These are phyloP conservation scores for Porites australiensis DNA, from an alignment of 64 coral and sea anemone species.

Conservation along the genomic window DNA sequence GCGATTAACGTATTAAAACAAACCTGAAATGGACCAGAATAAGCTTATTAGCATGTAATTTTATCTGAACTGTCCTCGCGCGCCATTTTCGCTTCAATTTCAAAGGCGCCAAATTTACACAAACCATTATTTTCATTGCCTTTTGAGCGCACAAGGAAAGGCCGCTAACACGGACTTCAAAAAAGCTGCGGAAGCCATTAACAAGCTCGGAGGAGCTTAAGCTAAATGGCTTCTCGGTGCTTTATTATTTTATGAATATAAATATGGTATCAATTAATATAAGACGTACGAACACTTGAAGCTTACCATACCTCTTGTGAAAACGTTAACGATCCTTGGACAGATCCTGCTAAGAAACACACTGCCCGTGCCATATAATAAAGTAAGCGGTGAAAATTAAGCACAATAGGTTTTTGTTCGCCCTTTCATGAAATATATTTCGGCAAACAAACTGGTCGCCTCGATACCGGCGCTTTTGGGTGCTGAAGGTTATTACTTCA, in stretches of 20 bases:
- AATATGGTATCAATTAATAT: no score
- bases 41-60: no score
- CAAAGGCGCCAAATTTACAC: no score
- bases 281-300: no score
- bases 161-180: background rate
- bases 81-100: no score
- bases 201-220: background rate
- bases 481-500: background rate
- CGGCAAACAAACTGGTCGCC: background rate
- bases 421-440: background rate
- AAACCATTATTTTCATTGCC: background rate
- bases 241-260: no score
- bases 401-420: background rate
- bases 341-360: slow-evolving; percentile 34
- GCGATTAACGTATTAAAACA: no score
- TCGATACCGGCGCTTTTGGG: background rate
- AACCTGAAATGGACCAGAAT: no score
- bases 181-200: background rate
- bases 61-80: no score
- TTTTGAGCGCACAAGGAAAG: background rate
- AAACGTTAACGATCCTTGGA: slow-evolving; percentile 62
- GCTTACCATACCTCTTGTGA: slow-evolving; percentile 51
- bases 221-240: background rate
- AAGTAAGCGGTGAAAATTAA: background rate
- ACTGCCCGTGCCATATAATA: slow-evolving; percentile 53